Conservation (phyloP, 2,113 vertebrate species). For the Pantherophis guttatus region DNA sequence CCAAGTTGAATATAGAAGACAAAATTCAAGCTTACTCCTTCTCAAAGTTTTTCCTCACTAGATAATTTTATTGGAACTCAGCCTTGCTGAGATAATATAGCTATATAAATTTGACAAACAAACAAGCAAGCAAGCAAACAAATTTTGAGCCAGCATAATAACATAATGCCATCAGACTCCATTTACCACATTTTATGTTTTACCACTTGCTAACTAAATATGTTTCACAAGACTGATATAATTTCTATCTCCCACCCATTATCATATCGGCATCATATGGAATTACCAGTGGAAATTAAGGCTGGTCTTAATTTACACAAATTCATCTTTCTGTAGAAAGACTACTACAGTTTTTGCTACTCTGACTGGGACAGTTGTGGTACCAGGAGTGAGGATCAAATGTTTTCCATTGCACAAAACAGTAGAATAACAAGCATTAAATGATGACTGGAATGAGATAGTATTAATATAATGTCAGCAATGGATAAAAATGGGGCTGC, state of each 20-base stretch:
- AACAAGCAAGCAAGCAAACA: background rate
- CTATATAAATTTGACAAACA: background rate
- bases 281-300: background rate
- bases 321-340: background rate
- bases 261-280: background rate
- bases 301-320: background rate
- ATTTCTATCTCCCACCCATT: background rate
- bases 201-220: background rate
- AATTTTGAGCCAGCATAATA: background rate
- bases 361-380: background rate
- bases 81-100: background rate
- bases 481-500: background rate
- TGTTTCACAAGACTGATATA: background rate
- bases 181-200: background rate
- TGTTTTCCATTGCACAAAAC: background rate
- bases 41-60: background rate
- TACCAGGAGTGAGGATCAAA: background rate
- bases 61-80: background rate
- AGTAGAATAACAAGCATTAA: background rate
- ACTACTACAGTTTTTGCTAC: background rate
- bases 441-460: background rate
- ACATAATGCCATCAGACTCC: background rate
- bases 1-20: background rate
- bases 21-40: background rate
- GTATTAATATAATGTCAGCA: background rate